phyloP scores from a whole-genome alignment of 1,140 invertebrate species.

The Parasteatoda tepidariorum region DNA sequence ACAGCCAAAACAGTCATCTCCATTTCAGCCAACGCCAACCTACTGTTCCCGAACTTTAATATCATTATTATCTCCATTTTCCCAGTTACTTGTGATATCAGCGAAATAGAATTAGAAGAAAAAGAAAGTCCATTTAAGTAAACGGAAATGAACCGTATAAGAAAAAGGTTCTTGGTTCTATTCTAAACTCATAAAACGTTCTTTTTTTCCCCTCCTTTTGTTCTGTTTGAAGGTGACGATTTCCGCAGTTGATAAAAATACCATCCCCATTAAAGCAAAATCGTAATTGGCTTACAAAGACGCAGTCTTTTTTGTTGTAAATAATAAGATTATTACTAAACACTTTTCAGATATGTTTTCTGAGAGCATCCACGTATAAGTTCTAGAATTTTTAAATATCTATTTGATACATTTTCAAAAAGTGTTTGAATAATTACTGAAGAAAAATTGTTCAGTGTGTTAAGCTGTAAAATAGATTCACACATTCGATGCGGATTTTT shows the following conservation, averaged over 20 bases:
- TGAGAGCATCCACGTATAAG: not conserved
- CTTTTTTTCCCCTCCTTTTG: not conserved
- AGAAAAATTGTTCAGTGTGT: not conserved
- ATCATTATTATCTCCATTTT: conserved; percentile 11
- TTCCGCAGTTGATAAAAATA: conserved; percentile 51
- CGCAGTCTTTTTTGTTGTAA: conserved; percentile 11
- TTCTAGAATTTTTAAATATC: too few species aligned
- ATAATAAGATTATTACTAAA: conserved; percentile 19
- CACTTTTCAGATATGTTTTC: not conserved
- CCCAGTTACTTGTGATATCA: not conserved
- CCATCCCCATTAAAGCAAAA: conserved; percentile 7
- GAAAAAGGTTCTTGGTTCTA: not conserved
- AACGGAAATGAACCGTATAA: not conserved
- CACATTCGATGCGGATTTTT: too few species aligned
- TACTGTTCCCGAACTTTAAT: conserved; percentile 18
- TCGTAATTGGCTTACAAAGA: conserved; percentile 20
- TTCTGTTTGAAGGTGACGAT: not conserved
- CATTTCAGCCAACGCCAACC: not conserved
- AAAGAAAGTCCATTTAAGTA: conserved; percentile 14
- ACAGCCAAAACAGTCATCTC: not conserved
- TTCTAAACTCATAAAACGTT: not conserved
- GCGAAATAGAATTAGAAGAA: conserved; percentile 36
- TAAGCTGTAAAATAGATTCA: too few species aligned
- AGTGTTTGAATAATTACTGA: not conserved
- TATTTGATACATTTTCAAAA: not conserved